A percentile compares a stretch with the other conserved stretches of the same genome.
Evolutionary conservation across 2,888 invertebrate species (phyloP).

Genomic region (Eupithecia dodoneata): DNA sequence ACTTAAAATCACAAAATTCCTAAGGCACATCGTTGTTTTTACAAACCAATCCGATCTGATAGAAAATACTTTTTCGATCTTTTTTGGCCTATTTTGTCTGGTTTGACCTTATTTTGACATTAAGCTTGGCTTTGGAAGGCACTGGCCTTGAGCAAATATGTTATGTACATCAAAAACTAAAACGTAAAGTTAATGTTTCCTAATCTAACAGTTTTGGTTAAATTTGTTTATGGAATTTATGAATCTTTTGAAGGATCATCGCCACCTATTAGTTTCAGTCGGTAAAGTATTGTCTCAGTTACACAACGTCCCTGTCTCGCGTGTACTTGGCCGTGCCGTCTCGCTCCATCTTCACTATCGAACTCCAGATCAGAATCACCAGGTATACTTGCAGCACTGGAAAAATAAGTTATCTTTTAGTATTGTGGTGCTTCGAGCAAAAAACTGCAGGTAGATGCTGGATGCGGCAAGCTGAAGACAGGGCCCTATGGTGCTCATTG

Average conservation of each 20-base stretch:
- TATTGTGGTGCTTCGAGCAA: not conserved
- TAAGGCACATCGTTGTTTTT: conserved; percentile 3
- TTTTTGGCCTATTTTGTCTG: not conserved
- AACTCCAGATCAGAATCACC: conserved; percentile 77
- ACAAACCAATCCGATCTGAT: not conserved
- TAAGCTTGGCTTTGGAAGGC: not conserved
- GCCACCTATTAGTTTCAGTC: conserved; percentile 1
- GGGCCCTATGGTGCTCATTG: too few species aligned
- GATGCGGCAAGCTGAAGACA: too few species aligned
- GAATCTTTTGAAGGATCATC: not conserved
- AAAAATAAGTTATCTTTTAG: conserved; percentile 43
- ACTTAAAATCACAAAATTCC: conserved; percentile 4
- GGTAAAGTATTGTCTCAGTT: conserved; percentile 30
- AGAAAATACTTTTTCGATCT: not conserved
- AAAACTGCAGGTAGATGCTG: too few species aligned
- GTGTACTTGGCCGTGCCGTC: conserved; percentile 78
- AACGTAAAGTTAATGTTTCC: not conserved
- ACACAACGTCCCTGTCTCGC: conserved; percentile 65
- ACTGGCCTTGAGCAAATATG: not conserved
- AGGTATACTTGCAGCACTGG: conserved; percentile 77
- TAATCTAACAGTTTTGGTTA: not conserved
- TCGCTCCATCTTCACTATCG: conserved; percentile 77
- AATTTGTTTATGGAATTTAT: not conserved
- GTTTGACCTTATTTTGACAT: not conserved
- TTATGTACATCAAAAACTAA: not conserved